phyloP scores from a whole-genome alignment of 2,113 vertebrate species.

The Oryzias woworae region DNA sequence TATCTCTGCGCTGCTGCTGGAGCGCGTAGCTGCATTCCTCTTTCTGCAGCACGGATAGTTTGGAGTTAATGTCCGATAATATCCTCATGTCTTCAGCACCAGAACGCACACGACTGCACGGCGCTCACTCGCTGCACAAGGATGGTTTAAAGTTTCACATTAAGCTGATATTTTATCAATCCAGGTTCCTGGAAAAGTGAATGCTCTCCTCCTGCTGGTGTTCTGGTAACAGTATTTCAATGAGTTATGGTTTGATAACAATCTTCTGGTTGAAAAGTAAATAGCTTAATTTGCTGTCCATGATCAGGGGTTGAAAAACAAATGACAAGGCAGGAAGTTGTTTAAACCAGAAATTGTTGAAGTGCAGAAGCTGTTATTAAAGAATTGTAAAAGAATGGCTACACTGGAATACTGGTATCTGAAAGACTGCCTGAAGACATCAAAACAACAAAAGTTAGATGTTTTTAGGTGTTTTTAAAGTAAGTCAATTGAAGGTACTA shows the following conservation, averaged over 20 bases:
- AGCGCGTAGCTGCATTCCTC: constrained; percentile 56
- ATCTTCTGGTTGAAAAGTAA: constrained; percentile 19
- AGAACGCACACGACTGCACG: background rate
- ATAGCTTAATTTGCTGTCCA: constrained; percentile 47
- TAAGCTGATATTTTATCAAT: constrained; percentile 5
- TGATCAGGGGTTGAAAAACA: constrained; percentile 7
- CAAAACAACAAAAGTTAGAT: too few relatives aligned
- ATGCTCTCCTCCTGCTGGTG: background rate
- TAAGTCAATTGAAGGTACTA: too few relatives aligned
- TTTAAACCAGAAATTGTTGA: too few relatives aligned
- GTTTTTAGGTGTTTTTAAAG: too few relatives aligned
- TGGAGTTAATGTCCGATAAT: constrained; percentile 22
- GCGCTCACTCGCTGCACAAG: constrained; percentile 6
- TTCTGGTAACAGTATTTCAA: constrained; percentile 9
- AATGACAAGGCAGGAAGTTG: constrained; percentile 51
- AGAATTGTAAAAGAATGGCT: too few relatives aligned
- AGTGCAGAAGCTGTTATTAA: too few relatives aligned
- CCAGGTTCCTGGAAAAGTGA: constrained; percentile 32
- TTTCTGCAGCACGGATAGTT: constrained; percentile 20
- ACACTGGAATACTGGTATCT: too few relatives aligned
- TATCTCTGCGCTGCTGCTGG: constrained; percentile 24
- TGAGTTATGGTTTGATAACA: constrained; percentile 11
- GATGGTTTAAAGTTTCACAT: constrained; percentile 47
- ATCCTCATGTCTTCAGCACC: constrained; percentile 29
- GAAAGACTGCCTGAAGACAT: too few relatives aligned